These are phyloP conservation scores for Sardinella longiceps DNA, from an alignment of 2,797 vertebrate genomes.

Conservation along the genomic window DNA sequence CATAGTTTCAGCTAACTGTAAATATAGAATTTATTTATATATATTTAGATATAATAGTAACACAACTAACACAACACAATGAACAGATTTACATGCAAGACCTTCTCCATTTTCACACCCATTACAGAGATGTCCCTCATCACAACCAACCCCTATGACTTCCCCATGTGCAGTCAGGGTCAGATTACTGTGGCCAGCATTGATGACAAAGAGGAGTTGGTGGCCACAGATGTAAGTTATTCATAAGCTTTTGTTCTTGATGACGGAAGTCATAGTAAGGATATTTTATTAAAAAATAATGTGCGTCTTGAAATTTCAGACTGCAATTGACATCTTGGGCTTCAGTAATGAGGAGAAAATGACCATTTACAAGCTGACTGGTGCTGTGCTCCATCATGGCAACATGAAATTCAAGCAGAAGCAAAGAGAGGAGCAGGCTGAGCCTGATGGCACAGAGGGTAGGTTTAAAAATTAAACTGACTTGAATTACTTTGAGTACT, in stretches of 20 bases:
- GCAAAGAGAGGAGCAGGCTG: constrained; percentile 87
- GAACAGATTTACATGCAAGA: no score
- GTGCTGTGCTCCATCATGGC: constrained; percentile 83
- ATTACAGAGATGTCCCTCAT: constrained; percentile 82
- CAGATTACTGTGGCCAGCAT: constrained; percentile 88
- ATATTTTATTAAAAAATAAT: neutral
- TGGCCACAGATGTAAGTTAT: constrained; percentile 86
- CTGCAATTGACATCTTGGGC: constrained; percentile 83
- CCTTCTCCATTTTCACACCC: neutral
- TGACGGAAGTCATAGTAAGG: neutral
- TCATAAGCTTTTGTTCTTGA: neutral
- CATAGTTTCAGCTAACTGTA: neutral
- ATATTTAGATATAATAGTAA: no score
- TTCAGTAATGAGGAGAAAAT: constrained; percentile 80
- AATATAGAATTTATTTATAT: neutral
- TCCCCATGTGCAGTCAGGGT: constrained; percentile 82
- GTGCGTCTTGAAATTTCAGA: constrained; percentile 62
- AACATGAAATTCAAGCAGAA: constrained; percentile 90
- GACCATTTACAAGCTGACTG: constrained; percentile 84
- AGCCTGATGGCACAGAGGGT: constrained; percentile 87
- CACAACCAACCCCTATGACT: constrained; percentile 89
- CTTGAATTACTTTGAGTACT: constrained; percentile 53
- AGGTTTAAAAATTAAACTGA: constrained; percentile 79
- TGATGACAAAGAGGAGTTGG: constrained; percentile 85
- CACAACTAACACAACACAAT: no score